Conservation (phyloP, 2,797 vertebrate species). For the Acipenser oxyrinchus region DNA sequence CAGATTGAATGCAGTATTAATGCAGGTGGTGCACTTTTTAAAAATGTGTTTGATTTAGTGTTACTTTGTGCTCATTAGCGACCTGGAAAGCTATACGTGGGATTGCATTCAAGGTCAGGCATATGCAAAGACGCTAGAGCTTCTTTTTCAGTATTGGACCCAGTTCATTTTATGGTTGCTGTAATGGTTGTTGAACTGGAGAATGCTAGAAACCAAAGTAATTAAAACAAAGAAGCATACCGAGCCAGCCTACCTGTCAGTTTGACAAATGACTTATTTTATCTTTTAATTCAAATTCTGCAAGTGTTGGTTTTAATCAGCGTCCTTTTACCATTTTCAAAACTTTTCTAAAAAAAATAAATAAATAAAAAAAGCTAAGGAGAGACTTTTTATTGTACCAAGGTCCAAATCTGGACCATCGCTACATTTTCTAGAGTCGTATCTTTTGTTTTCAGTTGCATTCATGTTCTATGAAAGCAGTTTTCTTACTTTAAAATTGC, state of each 20-base stretch:
- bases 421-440: too few relatives aligned
- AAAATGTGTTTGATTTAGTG: neutral
- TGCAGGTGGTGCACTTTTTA: conserved; percentile 3
- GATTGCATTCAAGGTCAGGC: conserved; percentile 1
- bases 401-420: too few relatives aligned
- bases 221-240: conserved; percentile 8
- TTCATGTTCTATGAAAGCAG: too few relatives aligned
- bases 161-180: conserved; percentile 7
- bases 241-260: conserved; percentile 2
- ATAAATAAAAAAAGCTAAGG: neutral
- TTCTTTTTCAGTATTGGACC: neutral
- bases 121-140: neutral
- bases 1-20: neutral
- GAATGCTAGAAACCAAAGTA: conserved; percentile 9
- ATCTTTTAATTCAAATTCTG: conserved; percentile 12
- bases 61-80: neutral
- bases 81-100: neutral
- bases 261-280: neutral
- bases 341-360: too few relatives aligned
- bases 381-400: too few relatives aligned
- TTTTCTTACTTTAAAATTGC: too few relatives aligned
- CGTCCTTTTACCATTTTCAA: neutral
- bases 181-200: conserved; percentile 1
- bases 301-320: conserved; percentile 2
- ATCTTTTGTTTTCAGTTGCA: too few relatives aligned